These are phyloP conservation scores for Cheilosia vulpina DNA, from an alignment of 2,888 invertebrate species.

Conservation along the genomic window DNA sequence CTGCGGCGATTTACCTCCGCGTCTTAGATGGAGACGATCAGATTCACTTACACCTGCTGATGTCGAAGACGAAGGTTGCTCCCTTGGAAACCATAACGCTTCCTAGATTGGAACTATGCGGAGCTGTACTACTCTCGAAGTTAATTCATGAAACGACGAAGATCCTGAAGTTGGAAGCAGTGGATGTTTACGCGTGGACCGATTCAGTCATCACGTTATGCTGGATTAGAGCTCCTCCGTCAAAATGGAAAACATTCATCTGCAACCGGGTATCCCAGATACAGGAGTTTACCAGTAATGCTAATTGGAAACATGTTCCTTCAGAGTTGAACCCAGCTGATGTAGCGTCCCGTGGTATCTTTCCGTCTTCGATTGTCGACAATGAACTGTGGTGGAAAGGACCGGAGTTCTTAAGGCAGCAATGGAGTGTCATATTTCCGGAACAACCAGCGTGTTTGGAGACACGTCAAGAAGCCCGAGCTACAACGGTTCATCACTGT, in stretches of 20 bases:
- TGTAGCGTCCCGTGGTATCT: background rate
- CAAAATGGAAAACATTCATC: conserved; percentile 9
- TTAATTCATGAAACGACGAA: too few relatives aligned
- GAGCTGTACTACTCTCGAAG: too few relatives aligned
- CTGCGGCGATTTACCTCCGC: background rate
- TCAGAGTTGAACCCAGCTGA: conserved; percentile 9
- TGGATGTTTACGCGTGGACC: background rate
- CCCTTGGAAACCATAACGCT: background rate
- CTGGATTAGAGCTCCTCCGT: conserved; percentile 12
- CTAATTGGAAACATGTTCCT: conserved; percentile 6
- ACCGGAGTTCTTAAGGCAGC: too few relatives aligned
- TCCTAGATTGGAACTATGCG: background rate
- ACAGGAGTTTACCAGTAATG: background rate
- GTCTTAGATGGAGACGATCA: background rate
- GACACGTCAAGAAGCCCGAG: too few relatives aligned
- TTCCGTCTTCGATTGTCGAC: background rate
- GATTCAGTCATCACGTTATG: conserved; percentile 10
- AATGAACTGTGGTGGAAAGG: background rate
- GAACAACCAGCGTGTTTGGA: too few relatives aligned
- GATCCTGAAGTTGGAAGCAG: background rate
- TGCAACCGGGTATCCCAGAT: conserved; percentile 18
- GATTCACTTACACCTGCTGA: background rate
- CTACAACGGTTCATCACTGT: too few relatives aligned
- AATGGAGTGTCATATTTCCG: too few relatives aligned
- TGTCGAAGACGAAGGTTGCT: background rate